Evolutionary conservation across 2,888 invertebrate genomes (phyloP).

Genomic region (Eupithecia centaureata): DNA sequence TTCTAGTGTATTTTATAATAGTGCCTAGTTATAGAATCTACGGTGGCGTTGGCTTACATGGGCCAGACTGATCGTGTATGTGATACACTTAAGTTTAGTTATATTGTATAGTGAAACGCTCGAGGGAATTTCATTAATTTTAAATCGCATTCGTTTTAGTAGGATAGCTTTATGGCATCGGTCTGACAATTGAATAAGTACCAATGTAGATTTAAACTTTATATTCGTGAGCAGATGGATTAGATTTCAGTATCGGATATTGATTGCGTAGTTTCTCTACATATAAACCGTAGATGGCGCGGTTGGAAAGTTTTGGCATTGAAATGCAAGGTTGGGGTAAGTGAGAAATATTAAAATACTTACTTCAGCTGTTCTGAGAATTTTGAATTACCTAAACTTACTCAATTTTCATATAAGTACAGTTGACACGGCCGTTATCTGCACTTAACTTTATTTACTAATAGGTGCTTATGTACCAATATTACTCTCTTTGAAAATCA

Average conservation of each 20-base stretch:
- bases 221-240: neutral
- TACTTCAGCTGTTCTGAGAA: neutral
- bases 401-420: too few species aligned
- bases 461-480: too few species aligned
- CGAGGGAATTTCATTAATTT: conserved; percentile 5
- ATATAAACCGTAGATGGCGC: too few species aligned
- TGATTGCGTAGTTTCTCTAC: too few species aligned
- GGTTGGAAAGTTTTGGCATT: too few species aligned
- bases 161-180: neutral
- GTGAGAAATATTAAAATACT: too few species aligned
- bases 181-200: neutral
- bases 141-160: conserved; percentile 5
- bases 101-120: neutral
- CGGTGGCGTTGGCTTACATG: neutral
- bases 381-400: neutral
- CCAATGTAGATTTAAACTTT: neutral
- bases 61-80: conserved; percentile 13
- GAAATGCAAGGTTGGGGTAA: too few species aligned
- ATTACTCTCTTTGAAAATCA: too few species aligned
- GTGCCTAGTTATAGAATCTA: neutral
- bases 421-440: too few species aligned
- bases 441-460: too few species aligned
- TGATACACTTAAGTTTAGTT: neutral
- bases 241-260: too few species aligned
- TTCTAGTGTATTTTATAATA: too few species aligned